These are phyloP conservation scores for Aratinga solstitialis DNA, from an alignment of 2,797 vertebrate genomes.

Conservation along the genomic window DNA sequence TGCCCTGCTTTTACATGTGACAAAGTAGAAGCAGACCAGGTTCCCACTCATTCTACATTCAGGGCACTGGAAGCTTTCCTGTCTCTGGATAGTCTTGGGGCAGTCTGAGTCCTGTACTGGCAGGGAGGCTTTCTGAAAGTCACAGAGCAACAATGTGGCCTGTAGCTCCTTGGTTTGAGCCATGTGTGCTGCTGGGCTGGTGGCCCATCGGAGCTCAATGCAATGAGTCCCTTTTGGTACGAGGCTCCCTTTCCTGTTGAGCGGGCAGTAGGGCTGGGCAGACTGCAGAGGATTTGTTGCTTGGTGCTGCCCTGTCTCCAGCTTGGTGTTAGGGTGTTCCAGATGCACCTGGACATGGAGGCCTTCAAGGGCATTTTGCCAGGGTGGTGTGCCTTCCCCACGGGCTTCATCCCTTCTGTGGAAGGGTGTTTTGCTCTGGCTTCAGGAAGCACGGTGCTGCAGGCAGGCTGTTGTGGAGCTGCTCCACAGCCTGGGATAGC, in stretches of 20 bases:
- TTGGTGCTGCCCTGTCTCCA: neutral
- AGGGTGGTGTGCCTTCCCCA: neutral
- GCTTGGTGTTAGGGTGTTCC: neutral
- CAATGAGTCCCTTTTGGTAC: neutral
- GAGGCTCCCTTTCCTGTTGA: neutral
- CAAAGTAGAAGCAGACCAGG: neutral
- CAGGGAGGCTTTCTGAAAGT: neutral
- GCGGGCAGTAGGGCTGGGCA: neutral
- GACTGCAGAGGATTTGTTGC: neutral
- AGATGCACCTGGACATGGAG: neutral
- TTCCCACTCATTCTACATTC: neutral
- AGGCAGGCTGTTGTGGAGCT: neutral
- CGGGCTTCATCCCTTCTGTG: neutral
- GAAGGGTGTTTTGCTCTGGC: neutral
- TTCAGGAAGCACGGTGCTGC: neutral
- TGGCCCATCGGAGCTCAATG: neutral
- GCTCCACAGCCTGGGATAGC: neutral
- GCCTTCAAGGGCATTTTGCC: neutral
- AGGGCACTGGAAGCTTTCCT: neutral
- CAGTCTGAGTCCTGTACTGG: neutral
- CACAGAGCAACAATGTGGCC: neutral
- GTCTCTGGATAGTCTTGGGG: neutral
- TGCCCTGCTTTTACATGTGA: neutral
- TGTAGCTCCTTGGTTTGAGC: neutral
- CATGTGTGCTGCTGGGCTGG: neutral